Evolutionary conservation across 2,888 invertebrate genomes (phyloP).

Genomic region (Laspeyria flexula): DNA sequence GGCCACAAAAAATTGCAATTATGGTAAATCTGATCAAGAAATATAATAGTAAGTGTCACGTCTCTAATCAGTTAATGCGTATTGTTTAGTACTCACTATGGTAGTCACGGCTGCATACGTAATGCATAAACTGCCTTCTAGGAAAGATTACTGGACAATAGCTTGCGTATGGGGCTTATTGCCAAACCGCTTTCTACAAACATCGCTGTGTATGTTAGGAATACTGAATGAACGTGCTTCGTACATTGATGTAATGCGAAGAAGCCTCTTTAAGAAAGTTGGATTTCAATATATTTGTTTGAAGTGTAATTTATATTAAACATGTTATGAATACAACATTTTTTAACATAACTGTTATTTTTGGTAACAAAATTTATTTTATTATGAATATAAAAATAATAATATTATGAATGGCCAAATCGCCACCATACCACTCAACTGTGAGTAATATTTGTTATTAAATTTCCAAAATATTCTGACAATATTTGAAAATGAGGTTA

Average conservation of each 20-base stretch:
- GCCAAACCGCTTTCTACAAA: conserved; percentile 85
- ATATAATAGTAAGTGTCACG: conserved; percentile 16
- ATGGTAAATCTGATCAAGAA: conserved; percentile 9
- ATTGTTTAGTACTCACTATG: conserved; percentile 51
- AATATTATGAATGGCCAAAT: no score
- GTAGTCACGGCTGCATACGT: conserved; percentile 68
- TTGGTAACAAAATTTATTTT: no score
- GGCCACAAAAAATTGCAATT: background rate
- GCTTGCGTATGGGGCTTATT: conserved; percentile 76
- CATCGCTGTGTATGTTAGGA: conserved; percentile 63
- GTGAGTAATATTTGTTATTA: no score
- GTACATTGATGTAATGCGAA: conserved; percentile 51
- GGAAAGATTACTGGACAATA: conserved; percentile 83
- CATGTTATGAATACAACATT: conserved; percentile 7
- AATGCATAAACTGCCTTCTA: conserved; percentile 78
- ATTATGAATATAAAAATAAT: no score
- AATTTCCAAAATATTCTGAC: no score
- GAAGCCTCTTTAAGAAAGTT: conserved; percentile 32
- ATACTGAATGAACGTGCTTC: conserved; percentile 66
- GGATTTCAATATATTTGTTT: conserved; percentile 16
- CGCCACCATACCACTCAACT: no score
- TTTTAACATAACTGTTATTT: background rate
- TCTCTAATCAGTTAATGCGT: conserved; percentile 34
- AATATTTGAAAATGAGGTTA: background rate
- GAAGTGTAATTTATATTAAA: conserved; percentile 1